phyloP scores from a whole-genome alignment of 2,797 vertebrate genomes.

The Rallus crepitans region DNA sequence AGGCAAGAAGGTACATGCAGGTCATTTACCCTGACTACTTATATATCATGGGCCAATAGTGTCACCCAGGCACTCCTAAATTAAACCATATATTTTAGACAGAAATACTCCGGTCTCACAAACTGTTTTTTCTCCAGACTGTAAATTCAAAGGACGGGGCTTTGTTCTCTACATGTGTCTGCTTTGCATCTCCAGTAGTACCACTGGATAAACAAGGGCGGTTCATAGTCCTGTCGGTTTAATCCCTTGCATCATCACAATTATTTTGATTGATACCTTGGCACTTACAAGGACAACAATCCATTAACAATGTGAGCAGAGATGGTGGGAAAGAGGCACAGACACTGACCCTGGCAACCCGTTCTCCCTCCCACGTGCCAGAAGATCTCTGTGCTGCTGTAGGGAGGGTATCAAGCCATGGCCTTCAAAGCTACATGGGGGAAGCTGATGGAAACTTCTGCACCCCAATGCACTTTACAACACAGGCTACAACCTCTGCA shows the following conservation, averaged over 20 bases:
- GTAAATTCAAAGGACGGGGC: conserved; percentile 4
- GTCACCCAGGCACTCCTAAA: background rate
- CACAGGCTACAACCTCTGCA: background rate
- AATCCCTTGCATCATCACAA: background rate
- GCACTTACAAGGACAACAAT: background rate
- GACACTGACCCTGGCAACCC: background rate
- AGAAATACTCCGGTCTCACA: background rate
- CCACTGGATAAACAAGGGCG: background rate
- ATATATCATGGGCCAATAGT: background rate
- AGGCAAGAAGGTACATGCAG: background rate
- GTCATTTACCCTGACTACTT: conserved; percentile 23
- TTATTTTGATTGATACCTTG: background rate
- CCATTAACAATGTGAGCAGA: background rate
- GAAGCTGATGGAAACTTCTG: background rate
- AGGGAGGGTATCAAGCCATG: fast-evolving
- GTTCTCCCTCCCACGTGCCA: background rate
- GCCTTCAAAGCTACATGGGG: fast-evolving
- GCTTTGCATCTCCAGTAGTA: background rate
- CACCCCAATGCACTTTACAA: background rate
- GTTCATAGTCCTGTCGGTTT: background rate
- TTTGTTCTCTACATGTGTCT: background rate
- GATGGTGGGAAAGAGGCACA: background rate
- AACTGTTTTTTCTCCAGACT: background rate
- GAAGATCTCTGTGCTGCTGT: background rate
- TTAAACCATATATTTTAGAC: conserved; percentile 37